Conservation (phyloP, 2,113 vertebrate genomes). For the Notechis scutatus region DNA sequence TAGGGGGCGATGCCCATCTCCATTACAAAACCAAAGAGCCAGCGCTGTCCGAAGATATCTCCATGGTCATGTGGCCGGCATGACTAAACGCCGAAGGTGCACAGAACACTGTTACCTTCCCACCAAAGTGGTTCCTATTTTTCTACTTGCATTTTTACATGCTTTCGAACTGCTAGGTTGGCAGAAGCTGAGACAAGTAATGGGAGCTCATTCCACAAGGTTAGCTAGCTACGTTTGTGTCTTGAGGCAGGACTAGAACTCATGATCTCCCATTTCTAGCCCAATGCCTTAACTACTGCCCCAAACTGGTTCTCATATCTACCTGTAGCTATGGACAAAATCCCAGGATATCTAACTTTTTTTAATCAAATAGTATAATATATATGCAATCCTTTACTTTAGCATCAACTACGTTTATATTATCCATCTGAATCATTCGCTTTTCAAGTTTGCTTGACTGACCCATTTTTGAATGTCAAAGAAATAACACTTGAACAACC, state of each 20-base stretch:
- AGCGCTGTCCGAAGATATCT: too few relatives aligned
- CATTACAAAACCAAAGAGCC: too few relatives aligned
- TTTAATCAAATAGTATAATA: not conserved
- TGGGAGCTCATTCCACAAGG: too few relatives aligned
- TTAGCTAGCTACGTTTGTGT: not conserved
- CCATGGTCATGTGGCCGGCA: too few relatives aligned
- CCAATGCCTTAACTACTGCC: not conserved
- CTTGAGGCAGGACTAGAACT: not conserved
- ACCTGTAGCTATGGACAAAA: not conserved
- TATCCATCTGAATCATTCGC: not conserved
- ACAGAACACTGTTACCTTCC: too few relatives aligned
- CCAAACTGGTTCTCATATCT: not conserved
- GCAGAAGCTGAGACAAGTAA: too few relatives aligned
- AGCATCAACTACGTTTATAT: not conserved
- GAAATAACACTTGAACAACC: conserved; percentile 27
- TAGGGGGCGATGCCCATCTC: too few relatives aligned
- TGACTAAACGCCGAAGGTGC: too few relatives aligned
- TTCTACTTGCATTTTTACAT: too few relatives aligned
- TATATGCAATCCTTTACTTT: not conserved
- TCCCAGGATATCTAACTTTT: not conserved
- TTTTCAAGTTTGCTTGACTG: conserved; percentile 54
- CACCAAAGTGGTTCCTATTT: too few relatives aligned
- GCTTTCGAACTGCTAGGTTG: too few relatives aligned
- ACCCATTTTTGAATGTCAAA: conserved; percentile 39
- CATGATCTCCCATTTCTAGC: not conserved